Evolutionary conservation across 2,888 invertebrate species (phyloP).

Genomic region (Sinotaia quadrata): DNA sequence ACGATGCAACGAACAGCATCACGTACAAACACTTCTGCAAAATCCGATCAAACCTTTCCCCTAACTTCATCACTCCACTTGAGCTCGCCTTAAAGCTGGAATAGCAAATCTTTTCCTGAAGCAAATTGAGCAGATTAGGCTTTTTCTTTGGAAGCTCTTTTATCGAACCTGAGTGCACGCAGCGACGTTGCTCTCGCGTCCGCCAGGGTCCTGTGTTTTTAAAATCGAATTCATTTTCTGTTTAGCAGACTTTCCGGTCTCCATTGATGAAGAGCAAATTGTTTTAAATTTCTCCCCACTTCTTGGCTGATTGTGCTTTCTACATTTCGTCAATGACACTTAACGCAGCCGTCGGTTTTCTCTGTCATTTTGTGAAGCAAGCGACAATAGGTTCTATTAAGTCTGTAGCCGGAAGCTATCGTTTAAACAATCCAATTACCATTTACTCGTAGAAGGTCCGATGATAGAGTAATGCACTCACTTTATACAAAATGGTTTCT

Average conservation of each 20-base stretch:
- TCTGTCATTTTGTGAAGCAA: not conserved
- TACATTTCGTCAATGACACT: conserved; percentile 24
- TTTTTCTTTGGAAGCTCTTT: conserved; percentile 13
- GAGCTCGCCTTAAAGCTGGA: not conserved
- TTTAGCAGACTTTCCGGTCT: conserved; percentile 27
- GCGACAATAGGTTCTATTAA: conserved; percentile 23
- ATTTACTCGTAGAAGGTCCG: conserved; percentile 30
- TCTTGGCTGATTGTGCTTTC: conserved; percentile 1
- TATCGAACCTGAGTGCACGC: not conserved
- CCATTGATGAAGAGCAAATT: conserved; percentile 28
- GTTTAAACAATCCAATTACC: conserved; percentile 37
- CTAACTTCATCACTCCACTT: conserved; percentile 14
- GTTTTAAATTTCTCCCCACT: conserved; percentile 19
- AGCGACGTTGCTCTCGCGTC: not conserved
- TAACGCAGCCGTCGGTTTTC: not conserved
- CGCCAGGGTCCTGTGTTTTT: not conserved
- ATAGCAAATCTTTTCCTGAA: not conserved
- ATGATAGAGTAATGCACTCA: conserved; percentile 25
- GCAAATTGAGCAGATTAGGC: conserved; percentile 31
- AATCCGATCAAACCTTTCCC: not conserved
- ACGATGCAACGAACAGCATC: no score
- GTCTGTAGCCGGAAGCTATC: conserved; percentile 18
- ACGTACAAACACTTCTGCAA: not conserved
- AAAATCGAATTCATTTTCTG: conserved; percentile 29
- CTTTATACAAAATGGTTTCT: not conserved